Conservation (phyloP, 1,140 invertebrate species). For the Drosophila subpulchrella region DNA sequence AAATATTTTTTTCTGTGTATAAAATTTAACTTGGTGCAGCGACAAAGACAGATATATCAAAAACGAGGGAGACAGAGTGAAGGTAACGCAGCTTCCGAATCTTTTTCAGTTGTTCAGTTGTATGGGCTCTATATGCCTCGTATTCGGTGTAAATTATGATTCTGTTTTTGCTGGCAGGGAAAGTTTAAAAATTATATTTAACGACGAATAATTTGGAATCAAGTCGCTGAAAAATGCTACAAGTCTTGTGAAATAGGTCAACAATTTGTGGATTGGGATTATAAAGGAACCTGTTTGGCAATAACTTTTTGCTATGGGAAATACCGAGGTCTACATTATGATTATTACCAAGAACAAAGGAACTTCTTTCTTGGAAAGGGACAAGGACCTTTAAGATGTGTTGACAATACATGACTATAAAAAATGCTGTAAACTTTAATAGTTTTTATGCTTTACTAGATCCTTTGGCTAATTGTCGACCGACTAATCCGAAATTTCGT, state of each 20-base stretch:
- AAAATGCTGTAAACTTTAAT: too few species aligned
- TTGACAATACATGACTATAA: not conserved
- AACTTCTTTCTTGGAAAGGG: not conserved
- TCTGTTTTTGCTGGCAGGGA: constrained; percentile 29
- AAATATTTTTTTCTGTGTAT: constrained; percentile 5
- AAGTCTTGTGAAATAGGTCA: not conserved
- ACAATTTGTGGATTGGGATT: not conserved
- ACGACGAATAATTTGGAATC: not conserved
- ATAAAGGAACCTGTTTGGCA: not conserved
- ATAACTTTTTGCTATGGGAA: not conserved
- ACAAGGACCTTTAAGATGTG: not conserved
- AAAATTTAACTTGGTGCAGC: constrained; percentile 13
- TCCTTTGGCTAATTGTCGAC: too few species aligned
- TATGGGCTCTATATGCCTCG: constrained; percentile 4
- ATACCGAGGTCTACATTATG: not conserved
- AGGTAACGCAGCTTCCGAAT: constrained; percentile 23
- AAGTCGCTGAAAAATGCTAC: not conserved
- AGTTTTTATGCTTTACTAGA: too few species aligned
- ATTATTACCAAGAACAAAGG: not conserved
- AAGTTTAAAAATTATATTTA: constrained; percentile 48
- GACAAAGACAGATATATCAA: not conserved
- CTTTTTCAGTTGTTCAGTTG: constrained; percentile 11
- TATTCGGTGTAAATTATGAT: constrained; percentile 28
- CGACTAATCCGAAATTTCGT: too few species aligned
- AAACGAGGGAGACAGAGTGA: constrained; percentile 1